Base-by-base conservation (phyloP, 2,888 invertebrate genomes). In the Cremastinae sp. region DNA sequence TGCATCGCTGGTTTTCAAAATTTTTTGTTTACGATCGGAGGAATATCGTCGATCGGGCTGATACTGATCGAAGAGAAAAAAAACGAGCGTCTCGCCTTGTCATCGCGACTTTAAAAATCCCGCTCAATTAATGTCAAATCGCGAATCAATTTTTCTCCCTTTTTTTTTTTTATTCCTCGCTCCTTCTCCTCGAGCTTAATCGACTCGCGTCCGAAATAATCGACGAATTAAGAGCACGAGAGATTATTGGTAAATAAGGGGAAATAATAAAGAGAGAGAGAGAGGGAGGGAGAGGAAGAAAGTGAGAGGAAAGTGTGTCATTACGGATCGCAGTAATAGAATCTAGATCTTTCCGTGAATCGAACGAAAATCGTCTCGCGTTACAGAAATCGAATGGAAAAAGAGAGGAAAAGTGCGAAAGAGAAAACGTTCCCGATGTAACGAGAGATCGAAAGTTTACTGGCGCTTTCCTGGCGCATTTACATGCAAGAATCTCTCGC, bases 81-180 rank as follows among this genome's bases (percentile, higher is more conserved):
- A 47, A 61, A 2, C 10, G 12, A 20, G 12, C 1, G 28, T 20
- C 14, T 47, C 49, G 41, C 9, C 12, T 49, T 28, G 37, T 49
- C 53, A 51, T 16, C n/a, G 12, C 41, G 49, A 47, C 55, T 55
- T 43, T 65, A 35, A 62, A 61, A 65, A n/a, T n/a, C n/a, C 59
- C 61, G 47, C 55, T 55, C 65, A 77, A 77, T 77, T 77, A 77
- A 73, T 70, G 76, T 73, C 73, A 73, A 65, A 73, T 70, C 74
- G 66, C 37, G 20, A 28, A 56, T 66, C 59, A 70, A 70, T 70
- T 59, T 69, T 51, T 53, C 53, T 53, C 71, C 62, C 71, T 37
- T 51, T 14, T 49, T 49, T 51, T 53, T 41, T 20, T 37, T 7
- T 20, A 14, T 8, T 14, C 18, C 49, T 12, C 66, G 20, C 65